These are phyloP conservation scores for Sphaerophoria rueppellii DNA, from an alignment of 2,888 invertebrate genomes.

Conservation along the genomic window DNA sequence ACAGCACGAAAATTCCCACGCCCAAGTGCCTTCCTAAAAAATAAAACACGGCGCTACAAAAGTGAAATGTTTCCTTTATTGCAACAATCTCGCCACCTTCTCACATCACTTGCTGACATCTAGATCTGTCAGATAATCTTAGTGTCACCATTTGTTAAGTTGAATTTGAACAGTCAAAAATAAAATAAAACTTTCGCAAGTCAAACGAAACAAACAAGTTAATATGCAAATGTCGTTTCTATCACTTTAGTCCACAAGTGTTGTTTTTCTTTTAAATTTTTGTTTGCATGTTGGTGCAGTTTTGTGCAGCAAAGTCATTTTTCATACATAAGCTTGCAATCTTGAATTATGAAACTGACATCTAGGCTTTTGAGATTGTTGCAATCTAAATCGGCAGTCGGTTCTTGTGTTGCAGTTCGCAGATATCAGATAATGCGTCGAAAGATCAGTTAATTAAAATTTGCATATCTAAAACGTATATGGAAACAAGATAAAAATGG, in stretches of 20 bases:
- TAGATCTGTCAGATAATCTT: slow-evolving; percentile 68
- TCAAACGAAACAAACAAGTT: slow-evolving; percentile 34
- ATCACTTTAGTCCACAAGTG: neutral
- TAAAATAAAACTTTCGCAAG: slow-evolving; percentile 1
- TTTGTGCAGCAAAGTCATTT: slow-evolving; percentile 44
- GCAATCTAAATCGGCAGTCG: slow-evolving; percentile 38
- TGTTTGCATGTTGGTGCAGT: neutral
- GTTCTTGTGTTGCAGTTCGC: neutral
- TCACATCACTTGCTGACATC: slow-evolving; percentile 64
- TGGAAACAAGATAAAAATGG: neutral
- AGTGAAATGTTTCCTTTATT: slow-evolving; percentile 50
- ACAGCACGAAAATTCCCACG: slow-evolving; percentile 46
- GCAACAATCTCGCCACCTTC: slow-evolving; percentile 60
- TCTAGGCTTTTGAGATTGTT: slow-evolving; percentile 31
- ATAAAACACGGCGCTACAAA: neutral
- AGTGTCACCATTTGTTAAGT: slow-evolving; percentile 60
- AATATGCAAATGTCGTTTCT: slow-evolving; percentile 57
- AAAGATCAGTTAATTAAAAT: slow-evolving; percentile 61
- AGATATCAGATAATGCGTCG: slow-evolving; percentile 62
- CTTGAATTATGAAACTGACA: slow-evolving; percentile 46
- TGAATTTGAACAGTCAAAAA: slow-evolving; percentile 36
- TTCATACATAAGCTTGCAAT: slow-evolving; percentile 32
- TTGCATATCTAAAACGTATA: slow-evolving; percentile 28
- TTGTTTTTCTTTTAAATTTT: neutral
- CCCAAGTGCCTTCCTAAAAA: neutral